Conservation (phyloP, 64 coral and sea anemone genomes). For the Dendronephthya gigantea region DNA sequence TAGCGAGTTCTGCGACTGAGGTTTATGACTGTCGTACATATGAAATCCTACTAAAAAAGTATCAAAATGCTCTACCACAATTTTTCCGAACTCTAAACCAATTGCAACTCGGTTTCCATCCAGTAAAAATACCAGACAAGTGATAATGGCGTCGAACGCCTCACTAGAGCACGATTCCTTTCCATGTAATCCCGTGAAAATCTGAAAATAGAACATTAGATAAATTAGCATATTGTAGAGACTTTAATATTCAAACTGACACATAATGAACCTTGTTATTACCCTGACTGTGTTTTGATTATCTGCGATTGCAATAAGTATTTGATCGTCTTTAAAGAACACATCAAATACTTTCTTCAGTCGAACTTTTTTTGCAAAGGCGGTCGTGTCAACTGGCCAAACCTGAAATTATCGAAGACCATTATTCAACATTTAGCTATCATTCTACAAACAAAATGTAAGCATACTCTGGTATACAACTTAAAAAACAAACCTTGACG, state of each 20-base stretch:
- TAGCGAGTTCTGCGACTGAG: too few relatives aligned
- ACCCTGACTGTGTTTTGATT: conserved; percentile 59
- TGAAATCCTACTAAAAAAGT: not conserved
- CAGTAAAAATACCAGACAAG: conserved; percentile 41
- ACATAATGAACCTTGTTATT: not conserved
- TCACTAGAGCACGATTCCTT: conserved; percentile 47
- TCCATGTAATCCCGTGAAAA: conserved; percentile 40
- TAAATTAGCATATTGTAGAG: too few relatives aligned
- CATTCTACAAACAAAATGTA: too few relatives aligned
- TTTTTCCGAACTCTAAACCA: conserved; percentile 55
- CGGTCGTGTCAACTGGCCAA: conserved; percentile 64
- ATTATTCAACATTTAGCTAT: too few relatives aligned
- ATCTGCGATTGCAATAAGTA: conserved; percentile 65
- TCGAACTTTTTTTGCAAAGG: conserved; percentile 30
- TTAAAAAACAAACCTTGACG: conserved; percentile 44
- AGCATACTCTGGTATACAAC: not conserved
- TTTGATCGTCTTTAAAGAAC: conserved; percentile 36
- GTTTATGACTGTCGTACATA: too few relatives aligned
- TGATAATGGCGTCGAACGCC: conserved; percentile 39
- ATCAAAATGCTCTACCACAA: conserved; percentile 28
- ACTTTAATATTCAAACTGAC: too few relatives aligned
- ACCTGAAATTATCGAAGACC: conserved; percentile 23
- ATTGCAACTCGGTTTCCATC: conserved; percentile 50
- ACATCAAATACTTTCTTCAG: conserved; percentile 80
- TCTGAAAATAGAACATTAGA: conserved; percentile 12